phyloP scores from a whole-genome alignment of 2,797 vertebrate species.

The Mico argentatus region DNA sequence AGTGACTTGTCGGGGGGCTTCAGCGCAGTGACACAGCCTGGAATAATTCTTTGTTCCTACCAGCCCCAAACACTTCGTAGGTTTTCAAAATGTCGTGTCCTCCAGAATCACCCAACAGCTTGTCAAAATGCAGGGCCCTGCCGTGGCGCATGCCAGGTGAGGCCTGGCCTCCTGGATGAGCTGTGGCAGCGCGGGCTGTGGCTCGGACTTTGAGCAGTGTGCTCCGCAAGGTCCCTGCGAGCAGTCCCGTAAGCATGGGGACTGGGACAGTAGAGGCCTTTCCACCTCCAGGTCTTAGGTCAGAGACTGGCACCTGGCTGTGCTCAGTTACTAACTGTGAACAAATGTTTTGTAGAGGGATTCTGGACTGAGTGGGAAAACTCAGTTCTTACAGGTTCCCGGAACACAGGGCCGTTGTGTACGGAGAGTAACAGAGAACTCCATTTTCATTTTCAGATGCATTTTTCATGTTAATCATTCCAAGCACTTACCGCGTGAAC shows the following conservation, averaged over 20 bases:
- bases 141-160: not conserved
- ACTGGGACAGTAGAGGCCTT: accelerated
- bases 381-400: not conserved
- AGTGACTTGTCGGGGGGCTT: not conserved
- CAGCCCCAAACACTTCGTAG: not conserved
- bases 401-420: not conserved
- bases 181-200: accelerated
- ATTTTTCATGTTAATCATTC: not conserved
- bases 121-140: not conserved
- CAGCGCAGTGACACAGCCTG: not conserved
- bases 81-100: not conserved
- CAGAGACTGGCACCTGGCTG: not conserved
- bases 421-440: not conserved
- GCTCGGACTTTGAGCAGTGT: accelerated
- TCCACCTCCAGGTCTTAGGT: not conserved
- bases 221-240: not conserved
- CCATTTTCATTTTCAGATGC: not conserved
- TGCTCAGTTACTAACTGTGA: not conserved
- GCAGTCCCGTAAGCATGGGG: not conserved
- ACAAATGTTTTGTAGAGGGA: not conserved
- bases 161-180: not conserved
- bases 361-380: not conserved
- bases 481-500: accelerated
- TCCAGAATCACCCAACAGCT: too few species aligned
- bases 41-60: not conserved